These are phyloP conservation scores for Pungitius pungitius DNA, from an alignment of 2,113 vertebrate species.

Conservation along the genomic window DNA sequence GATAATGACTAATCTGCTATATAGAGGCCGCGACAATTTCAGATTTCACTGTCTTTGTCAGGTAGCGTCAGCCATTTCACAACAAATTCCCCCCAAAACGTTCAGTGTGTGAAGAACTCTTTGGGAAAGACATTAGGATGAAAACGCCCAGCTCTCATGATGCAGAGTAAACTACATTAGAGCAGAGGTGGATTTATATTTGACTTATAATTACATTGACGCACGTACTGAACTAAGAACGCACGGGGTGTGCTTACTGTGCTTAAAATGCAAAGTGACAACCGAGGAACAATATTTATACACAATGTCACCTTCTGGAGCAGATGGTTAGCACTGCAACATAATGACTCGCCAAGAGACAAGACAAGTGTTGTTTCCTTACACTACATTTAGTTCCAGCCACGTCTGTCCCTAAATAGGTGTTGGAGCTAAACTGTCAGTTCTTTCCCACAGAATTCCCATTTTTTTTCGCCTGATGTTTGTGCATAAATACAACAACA, in stretches of 20 bases:
- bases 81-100: conserved; percentile 20
- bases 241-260: conserved; percentile 5
- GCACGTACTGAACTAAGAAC: conserved; percentile 1
- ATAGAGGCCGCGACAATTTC: conserved; percentile 66
- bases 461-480: conserved; percentile 39
- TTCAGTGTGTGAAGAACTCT: conserved; percentile 25
- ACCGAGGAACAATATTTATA: conserved; percentile 57
- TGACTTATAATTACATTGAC: conserved; percentile 39
- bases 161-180: conserved; percentile 6
- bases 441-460: conserved; percentile 48
- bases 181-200: conserved; percentile 35
- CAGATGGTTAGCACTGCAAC: conserved; percentile 47
- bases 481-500: conserved; percentile 30
- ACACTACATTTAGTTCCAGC: conserved; percentile 56
- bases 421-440: conserved; percentile 37
- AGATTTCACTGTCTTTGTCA: conserved; percentile 62
- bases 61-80: conserved; percentile 53
- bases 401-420: conserved; percentile 63
- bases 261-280: conserved; percentile 47
- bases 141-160: conserved; percentile 18
- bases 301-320: conserved; percentile 44
- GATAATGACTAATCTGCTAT: conserved; percentile 76
- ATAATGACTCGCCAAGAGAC: conserved; percentile 57
- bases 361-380: conserved; percentile 44
- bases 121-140: conserved; percentile 15